Evolutionary conservation across 2,888 invertebrate genomes (phyloP).

Genomic region (Miltochrista miniata): DNA sequence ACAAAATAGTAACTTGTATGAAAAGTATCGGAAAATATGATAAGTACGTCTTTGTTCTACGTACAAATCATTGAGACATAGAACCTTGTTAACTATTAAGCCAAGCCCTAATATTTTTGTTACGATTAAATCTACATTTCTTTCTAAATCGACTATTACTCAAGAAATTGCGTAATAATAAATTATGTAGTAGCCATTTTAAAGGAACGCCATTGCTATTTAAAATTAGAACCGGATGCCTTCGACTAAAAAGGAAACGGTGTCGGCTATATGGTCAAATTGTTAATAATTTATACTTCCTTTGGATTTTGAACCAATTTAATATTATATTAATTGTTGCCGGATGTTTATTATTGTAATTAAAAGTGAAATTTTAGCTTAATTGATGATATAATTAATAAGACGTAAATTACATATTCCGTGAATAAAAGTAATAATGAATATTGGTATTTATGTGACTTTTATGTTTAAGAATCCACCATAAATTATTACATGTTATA

Average conservation of each 20-base stretch:
- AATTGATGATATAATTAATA: not conserved
- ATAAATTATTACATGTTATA: no score
- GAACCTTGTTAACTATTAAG: no score
- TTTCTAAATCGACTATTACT: conserved; percentile 9
- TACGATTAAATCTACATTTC: not conserved
- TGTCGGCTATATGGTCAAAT: conserved; percentile 15
- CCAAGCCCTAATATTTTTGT: not conserved
- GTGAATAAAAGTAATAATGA: no score
- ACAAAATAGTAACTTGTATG: no score
- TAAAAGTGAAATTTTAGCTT: not conserved
- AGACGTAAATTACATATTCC: no score
- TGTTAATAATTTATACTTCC: conserved; percentile 27
- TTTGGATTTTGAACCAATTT: conserved; percentile 1
- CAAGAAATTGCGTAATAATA: conserved; percentile 30
- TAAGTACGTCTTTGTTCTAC: no score
- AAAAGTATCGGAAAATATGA: no score
- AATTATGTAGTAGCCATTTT: conserved; percentile 47
- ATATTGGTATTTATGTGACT: no score
- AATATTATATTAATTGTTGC: not conserved
- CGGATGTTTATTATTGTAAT: not conserved
- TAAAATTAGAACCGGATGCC: conserved; percentile 22
- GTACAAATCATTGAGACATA: no score
- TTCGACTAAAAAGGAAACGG: conserved; percentile 33
- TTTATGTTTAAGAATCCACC: no score
- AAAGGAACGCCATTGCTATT: conserved; percentile 28